phyloP scores from a whole-genome alignment of 2,113 vertebrate genomes.

The Austrofundulus limnaeus region DNA sequence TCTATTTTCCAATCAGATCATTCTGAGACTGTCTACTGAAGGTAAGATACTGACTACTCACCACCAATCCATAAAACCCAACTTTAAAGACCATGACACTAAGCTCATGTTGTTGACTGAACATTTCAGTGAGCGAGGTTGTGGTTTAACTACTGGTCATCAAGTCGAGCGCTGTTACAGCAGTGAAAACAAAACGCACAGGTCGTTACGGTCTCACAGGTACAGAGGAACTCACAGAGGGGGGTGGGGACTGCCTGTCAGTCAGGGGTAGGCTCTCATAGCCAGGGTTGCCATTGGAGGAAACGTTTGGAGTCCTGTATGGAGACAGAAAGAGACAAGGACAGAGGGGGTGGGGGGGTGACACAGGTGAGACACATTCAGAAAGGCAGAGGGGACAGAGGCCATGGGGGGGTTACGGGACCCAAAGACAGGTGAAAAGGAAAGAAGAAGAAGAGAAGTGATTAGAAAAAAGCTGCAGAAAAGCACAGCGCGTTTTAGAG shows the following conservation, averaged over 20 bases:
- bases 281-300: slow-evolving; percentile 95
- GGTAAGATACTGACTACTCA: no score
- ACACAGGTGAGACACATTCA: slow-evolving; percentile 65
- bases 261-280: slow-evolving; percentile 89
- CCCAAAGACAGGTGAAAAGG: slow-evolving; percentile 58
- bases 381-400: slow-evolving; percentile 42
- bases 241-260: slow-evolving; percentile 87
- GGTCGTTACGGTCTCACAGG: slow-evolving; percentile 69
- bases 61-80: no score
- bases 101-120: no score
- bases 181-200: slow-evolving; percentile 51
- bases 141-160: slow-evolving; percentile 13
- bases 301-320: slow-evolving; percentile 94
- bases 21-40: no score
- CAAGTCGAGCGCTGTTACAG: no score
- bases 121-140: no score
- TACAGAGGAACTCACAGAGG: slow-evolving; percentile 86
- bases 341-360: slow-evolving; percentile 50
- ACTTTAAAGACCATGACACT: no score
- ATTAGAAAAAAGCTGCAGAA: slow-evolving; percentile 72
- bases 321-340: slow-evolving; percentile 76
- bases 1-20: no score
- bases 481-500: no score
- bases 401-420: slow-evolving; percentile 49
- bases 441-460: slow-evolving; percentile 63